Conservation (phyloP, 2,113 vertebrate species). For the Aegithalos caudatus region DNA sequence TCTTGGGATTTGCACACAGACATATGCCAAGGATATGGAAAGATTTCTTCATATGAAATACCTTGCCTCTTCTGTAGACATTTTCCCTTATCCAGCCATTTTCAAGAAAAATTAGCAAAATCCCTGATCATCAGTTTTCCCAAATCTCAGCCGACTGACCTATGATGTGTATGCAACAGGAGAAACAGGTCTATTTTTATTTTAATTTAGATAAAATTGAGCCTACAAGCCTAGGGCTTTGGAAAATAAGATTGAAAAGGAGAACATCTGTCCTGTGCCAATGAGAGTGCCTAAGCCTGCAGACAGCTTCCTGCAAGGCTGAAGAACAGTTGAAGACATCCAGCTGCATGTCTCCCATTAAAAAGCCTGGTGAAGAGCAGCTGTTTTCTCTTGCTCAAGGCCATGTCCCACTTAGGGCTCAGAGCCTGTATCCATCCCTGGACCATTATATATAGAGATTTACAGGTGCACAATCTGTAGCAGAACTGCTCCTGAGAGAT, state of each 20-base stretch:
- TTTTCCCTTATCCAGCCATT: not conserved
- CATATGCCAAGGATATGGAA: not conserved
- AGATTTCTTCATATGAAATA: not conserved
- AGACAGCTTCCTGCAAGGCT: not conserved
- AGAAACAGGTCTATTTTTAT: not conserved
- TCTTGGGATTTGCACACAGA: not conserved
- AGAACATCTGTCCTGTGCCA: rapidly evolving
- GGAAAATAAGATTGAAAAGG: not conserved
- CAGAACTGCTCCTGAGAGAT: not conserved
- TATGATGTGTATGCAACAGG: not conserved
- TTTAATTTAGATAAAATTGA: not conserved
- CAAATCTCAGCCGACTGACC: not conserved
- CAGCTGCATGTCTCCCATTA: not conserved
- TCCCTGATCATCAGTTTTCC: not conserved
- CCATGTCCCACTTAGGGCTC: not conserved
- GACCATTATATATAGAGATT: not conserved
- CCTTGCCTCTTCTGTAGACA: not conserved
- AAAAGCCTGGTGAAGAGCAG: not conserved
- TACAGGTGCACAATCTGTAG: not conserved
- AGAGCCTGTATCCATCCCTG: not conserved
- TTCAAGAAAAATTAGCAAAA: not conserved
- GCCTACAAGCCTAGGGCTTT: not conserved
- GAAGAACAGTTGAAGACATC: not conserved
- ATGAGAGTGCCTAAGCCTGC: not conserved
- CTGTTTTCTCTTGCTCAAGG: not conserved